Percentiles rank a stretch among this genome's conserved stretches.
phyloP scores from a whole-genome alignment of 2,797 vertebrate species.

The Peromyscus aztecus region DNA sequence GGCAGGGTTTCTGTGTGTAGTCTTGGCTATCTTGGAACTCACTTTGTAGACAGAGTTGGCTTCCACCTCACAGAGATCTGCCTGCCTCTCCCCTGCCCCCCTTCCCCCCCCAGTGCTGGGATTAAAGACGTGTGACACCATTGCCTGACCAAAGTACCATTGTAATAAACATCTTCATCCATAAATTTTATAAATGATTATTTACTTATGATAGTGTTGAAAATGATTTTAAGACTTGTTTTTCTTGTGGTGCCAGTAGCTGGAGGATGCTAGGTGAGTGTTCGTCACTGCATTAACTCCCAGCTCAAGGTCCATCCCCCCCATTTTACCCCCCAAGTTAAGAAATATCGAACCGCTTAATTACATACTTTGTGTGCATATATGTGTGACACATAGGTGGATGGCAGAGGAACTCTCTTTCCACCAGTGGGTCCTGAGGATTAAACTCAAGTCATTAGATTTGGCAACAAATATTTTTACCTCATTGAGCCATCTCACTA shows the following conservation, averaged over 20 bases:
- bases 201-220: background rate
- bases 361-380: background rate
- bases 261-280: background rate
- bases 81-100: background rate
- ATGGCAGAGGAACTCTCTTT: background rate
- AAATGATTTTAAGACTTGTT: slow-evolving; percentile 63
- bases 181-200: background rate
- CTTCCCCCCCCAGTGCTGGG: background rate
- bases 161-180: background rate
- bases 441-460: background rate
- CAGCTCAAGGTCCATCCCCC: background rate
- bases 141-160: background rate
- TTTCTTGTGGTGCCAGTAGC: too few relatives aligned
- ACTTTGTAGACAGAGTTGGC: background rate
- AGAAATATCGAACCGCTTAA: background rate
- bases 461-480: background rate
- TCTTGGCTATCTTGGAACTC: background rate
- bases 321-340: background rate
- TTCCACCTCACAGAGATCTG: background rate
- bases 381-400: background rate
- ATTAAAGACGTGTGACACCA: background rate
- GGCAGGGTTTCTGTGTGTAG: background rate
- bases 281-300: background rate
- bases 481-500: too few relatives aligned
- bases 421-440: background rate